Evolutionary conservation across 1,140 invertebrate genomes (phyloP).

Genomic region (Caenorhabditis inopinata): DNA sequence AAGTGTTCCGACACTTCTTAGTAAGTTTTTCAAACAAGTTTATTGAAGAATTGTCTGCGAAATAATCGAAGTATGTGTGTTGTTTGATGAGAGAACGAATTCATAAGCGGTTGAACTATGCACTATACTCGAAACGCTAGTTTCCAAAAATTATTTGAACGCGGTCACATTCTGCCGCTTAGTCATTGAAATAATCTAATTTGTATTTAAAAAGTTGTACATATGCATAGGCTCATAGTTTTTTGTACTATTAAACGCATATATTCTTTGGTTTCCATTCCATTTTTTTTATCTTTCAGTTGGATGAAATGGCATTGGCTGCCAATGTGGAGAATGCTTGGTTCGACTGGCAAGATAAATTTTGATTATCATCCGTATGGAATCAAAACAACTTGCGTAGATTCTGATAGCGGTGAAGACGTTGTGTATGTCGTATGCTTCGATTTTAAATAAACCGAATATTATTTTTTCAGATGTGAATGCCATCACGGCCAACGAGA

Average conservation of each 20-base stretch:
- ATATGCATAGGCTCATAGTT: too few relatives aligned
- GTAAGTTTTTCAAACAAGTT: background rate
- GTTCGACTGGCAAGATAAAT: background rate
- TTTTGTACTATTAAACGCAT: too few relatives aligned
- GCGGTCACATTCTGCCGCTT: too few relatives aligned
- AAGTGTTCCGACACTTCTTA: constrained; percentile 21
- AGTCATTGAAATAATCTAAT: too few relatives aligned
- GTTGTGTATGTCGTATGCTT: background rate
- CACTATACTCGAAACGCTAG: too few relatives aligned
- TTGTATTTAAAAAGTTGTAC: too few relatives aligned
- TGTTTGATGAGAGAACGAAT: too few relatives aligned
- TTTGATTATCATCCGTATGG: constrained; percentile 23
- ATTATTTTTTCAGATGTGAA: constrained; percentile 10
- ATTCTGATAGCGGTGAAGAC: background rate
- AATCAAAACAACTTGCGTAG: background rate
- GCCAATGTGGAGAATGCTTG: constrained; percentile 20
- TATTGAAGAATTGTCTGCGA: background rate
- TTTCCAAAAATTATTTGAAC: too few relatives aligned
- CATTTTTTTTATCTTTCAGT: background rate
- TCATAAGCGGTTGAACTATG: too few relatives aligned
- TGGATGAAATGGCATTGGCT: constrained; percentile 28
- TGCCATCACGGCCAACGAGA: constrained; percentile 29
- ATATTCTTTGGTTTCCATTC: too few relatives aligned
- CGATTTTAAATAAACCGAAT: background rate
- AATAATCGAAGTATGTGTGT: too few relatives aligned